phyloP scores from a whole-genome alignment of 2,797 vertebrate species.

The Onychomys torridus region DNA sequence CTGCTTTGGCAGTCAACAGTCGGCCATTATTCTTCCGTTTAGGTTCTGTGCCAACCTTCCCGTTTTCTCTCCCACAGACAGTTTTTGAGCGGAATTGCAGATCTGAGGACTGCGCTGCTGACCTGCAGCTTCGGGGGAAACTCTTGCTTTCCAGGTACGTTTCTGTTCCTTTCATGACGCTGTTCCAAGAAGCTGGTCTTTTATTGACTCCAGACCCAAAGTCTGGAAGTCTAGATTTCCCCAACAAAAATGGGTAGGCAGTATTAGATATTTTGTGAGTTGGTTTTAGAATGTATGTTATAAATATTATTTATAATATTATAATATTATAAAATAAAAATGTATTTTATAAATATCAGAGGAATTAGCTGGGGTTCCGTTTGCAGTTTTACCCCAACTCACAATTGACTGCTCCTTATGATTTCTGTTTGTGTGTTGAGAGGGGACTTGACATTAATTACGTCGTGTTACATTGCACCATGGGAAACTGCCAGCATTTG shows the following conservation, averaged over 20 bases:
- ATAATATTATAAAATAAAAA: background rate
- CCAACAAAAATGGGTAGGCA: background rate
- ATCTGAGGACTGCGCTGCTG: slow-evolving; percentile 97
- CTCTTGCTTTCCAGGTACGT: slow-evolving; percentile 95
- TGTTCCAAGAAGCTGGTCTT: background rate
- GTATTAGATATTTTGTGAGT: background rate
- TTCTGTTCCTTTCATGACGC: fast-evolving
- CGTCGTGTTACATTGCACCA: background rate
- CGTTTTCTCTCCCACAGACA: slow-evolving; percentile 89
- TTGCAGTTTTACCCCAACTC: background rate
- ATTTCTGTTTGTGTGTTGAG: background rate
- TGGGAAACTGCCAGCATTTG: background rate
- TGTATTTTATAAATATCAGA: background rate
- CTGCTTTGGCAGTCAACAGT: background rate
- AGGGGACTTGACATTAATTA: background rate
- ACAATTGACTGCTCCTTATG: background rate
- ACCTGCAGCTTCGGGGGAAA: slow-evolving; percentile 94
- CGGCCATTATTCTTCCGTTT: background rate
- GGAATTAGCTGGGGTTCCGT: background rate
- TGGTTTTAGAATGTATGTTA: background rate
- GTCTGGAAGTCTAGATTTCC: background rate
- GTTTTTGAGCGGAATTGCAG: slow-evolving; percentile 98
- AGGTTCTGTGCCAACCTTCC: background rate
- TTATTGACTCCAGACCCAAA: background rate
- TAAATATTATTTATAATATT: too few relatives aligned